A percentile compares a stretch with the other conserved stretches of the same genome.
These are phyloP conservation scores for Orius laevigatus DNA, from an alignment of 1,140 invertebrate genomes.

Conservation along the genomic window DNA sequence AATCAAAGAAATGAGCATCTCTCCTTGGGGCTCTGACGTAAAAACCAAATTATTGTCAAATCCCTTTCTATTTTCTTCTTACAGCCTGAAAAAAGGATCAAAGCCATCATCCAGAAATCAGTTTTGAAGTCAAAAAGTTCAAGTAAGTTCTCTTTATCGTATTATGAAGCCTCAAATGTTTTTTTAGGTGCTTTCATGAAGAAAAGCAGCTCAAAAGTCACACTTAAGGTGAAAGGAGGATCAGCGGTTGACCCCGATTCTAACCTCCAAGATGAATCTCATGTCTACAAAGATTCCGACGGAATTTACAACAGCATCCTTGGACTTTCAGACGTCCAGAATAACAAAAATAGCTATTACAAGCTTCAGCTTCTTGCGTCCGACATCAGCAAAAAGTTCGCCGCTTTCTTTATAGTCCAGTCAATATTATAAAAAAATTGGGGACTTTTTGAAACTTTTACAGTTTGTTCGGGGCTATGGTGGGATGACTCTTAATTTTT, in stretches of 20 bases:
- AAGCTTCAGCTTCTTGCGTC: slow-evolving; percentile 80
- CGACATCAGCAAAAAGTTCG: slow-evolving; percentile 45
- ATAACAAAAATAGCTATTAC: slow-evolving; percentile 85
- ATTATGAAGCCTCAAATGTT: too few relatives aligned
- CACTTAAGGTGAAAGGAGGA: slow-evolving; percentile 70
- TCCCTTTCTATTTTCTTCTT: too few relatives aligned
- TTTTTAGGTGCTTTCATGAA: slow-evolving; percentile 17
- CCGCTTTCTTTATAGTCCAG: too few relatives aligned
- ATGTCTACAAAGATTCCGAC: slow-evolving; percentile 50
- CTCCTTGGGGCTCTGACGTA: slow-evolving; percentile 34
- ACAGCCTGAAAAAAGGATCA: too few relatives aligned
- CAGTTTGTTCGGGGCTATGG: too few relatives aligned
- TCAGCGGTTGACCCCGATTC: slow-evolving; percentile 82
- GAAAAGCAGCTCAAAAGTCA: slow-evolving; percentile 36
- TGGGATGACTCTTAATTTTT: too few relatives aligned
- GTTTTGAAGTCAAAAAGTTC: too few relatives aligned
- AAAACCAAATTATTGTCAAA: too few relatives aligned
- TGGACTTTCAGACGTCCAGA: slow-evolving; percentile 67
- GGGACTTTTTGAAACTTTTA: too few relatives aligned
- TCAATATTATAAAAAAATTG: too few relatives aligned
- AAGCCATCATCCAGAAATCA: too few relatives aligned
- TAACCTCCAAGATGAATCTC: slow-evolving; percentile 56
- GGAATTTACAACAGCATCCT: slow-evolving; percentile 69
- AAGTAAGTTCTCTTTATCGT: too few relatives aligned
- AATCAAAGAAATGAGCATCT: slow-evolving; percentile 30